Conservation (phyloP, 2,797 vertebrate genomes). For the Spinus olivaceus region DNA sequence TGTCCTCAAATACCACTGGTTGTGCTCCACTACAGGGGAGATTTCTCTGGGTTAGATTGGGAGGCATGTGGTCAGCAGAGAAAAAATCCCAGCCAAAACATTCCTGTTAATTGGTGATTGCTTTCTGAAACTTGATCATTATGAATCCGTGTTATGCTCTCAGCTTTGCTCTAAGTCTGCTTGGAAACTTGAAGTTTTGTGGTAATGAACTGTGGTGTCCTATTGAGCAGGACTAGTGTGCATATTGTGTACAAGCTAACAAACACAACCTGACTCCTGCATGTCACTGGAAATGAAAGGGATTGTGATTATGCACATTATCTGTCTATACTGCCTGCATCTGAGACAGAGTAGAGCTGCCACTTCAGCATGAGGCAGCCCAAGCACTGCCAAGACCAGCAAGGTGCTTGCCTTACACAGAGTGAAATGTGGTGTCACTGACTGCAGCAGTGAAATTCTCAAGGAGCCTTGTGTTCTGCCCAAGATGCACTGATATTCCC, state of each 20-base stretch:
- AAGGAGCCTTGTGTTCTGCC: neutral
- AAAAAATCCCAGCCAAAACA: neutral
- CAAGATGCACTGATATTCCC: neutral
- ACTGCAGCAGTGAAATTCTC: neutral
- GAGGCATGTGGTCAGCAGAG: neutral
- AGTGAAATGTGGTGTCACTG: neutral
- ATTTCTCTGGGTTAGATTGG: neutral
- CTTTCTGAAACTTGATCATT: neutral
- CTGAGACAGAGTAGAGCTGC: neutral
- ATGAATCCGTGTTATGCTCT: neutral
- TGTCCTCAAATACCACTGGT: neutral
- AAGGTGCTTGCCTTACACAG: neutral
- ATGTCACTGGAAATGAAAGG: neutral
- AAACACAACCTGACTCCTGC: neutral
- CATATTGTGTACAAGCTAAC: rapidly evolving
- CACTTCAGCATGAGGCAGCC: neutral
- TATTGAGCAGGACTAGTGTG: neutral
- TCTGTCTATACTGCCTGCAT: neutral
- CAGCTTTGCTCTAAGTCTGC: neutral
- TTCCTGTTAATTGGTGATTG: neutral
- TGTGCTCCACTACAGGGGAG: neutral
- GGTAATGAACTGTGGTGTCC: neutral
- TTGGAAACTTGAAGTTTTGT: neutral
- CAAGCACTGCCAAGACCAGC: neutral
- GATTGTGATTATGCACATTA: neutral